Conservation (phyloP, 1,140 invertebrate genomes). For the Drosophila paulistorum region DNA sequence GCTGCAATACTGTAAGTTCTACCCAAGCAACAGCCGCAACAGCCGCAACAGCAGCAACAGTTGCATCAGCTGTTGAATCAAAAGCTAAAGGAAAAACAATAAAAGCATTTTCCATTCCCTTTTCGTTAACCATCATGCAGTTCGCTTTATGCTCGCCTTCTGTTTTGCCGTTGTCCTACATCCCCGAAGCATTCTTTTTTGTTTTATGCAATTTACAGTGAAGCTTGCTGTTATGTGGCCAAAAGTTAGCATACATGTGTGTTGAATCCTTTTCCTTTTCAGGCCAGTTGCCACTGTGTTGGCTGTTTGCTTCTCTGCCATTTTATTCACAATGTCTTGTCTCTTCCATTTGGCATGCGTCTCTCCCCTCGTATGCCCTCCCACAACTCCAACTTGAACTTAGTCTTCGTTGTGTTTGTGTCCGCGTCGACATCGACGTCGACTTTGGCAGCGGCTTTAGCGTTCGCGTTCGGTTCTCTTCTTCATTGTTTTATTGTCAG, state of each 20-base stretch:
- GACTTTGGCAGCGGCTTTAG: constrained; percentile 14
- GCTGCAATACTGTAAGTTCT: constrained; percentile 35
- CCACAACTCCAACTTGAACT: background rate
- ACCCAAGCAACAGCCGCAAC: constrained; percentile 33
- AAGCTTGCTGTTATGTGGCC: background rate
- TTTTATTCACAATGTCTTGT: constrained; percentile 1
- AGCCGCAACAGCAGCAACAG: constrained; percentile 57
- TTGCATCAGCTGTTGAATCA: constrained; percentile 66
- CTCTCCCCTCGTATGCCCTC: background rate
- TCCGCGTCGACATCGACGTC: constrained; percentile 26
- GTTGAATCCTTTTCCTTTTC: background rate
- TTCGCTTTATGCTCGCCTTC: constrained; percentile 16
- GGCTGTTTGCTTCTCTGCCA: constrained; percentile 11
- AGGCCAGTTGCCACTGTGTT: constrained; percentile 5
- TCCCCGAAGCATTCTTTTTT: background rate
- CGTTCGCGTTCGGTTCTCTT: constrained; percentile 58
- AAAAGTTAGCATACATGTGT: too few species aligned
- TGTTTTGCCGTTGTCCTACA: constrained; percentile 1
- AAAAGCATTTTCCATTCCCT: background rate
- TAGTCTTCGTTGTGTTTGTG: background rate
- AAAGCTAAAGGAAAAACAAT: constrained; percentile 19
- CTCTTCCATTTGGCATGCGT: background rate
- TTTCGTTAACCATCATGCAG: background rate
- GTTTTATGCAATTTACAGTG: constrained; percentile 5
- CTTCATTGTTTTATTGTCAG: constrained; percentile 81